These are phyloP conservation scores for Scatophagus argus DNA, from an alignment of 2,113 vertebrate genomes.

Conservation along the genomic window DNA sequence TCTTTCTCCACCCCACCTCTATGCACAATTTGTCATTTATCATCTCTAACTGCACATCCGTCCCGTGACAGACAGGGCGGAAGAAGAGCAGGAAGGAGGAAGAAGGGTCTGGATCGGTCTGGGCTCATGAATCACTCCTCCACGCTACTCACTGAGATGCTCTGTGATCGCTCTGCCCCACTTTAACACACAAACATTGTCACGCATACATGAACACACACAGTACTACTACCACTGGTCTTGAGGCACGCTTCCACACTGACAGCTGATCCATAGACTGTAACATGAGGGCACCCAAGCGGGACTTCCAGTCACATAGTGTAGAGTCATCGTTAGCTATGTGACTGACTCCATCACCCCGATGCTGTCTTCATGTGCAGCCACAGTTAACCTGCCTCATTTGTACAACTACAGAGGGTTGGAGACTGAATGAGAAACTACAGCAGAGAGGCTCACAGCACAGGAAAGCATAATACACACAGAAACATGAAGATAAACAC, in stretches of 20 bases:
- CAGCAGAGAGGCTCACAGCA: background rate
- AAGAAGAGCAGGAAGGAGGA: slow-evolving; percentile 35
- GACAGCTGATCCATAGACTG: slow-evolving; percentile 50
- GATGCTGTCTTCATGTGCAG: slow-evolving; percentile 31
- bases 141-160: slow-evolving; percentile 45
- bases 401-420: slow-evolving; percentile 27
- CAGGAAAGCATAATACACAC: slow-evolving; percentile 31
- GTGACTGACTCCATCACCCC: slow-evolving; percentile 32
- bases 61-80: slow-evolving; percentile 27
- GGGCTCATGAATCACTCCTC: slow-evolving; percentile 59
- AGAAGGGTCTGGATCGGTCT: slow-evolving; percentile 44
- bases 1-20: slow-evolving; percentile 28
- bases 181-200: slow-evolving; percentile 37
- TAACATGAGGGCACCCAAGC: slow-evolving; percentile 53
- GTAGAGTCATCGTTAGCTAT: slow-evolving; percentile 37
- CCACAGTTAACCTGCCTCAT: slow-evolving; percentile 40
- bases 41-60: slow-evolving; percentile 31
- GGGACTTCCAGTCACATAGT: slow-evolving; percentile 51
- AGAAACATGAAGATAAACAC: slow-evolving; percentile 37
- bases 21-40: slow-evolving; percentile 37
- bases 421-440: slow-evolving; percentile 7
- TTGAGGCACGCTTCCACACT: slow-evolving; percentile 39
- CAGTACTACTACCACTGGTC: slow-evolving; percentile 17
- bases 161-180: slow-evolving; percentile 58
- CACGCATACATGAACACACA: slow-evolving; percentile 22